These are phyloP conservation scores for Lycocerus yunnanus DNA, from an alignment of 2,888 invertebrate species.

Conservation along the genomic window DNA sequence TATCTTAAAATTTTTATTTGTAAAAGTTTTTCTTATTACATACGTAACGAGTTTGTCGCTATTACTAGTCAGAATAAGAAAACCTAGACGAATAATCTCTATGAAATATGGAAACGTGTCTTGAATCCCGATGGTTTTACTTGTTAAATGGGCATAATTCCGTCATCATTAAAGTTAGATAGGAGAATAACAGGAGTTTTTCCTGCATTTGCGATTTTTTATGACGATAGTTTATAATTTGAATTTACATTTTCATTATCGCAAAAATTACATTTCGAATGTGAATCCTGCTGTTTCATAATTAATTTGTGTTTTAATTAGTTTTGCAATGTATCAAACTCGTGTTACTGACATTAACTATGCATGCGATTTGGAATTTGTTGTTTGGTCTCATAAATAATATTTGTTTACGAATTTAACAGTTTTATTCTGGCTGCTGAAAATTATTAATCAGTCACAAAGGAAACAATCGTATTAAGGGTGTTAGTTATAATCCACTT, in stretches of 20 bases:
- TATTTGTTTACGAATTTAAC: background rate
- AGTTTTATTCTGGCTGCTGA: background rate
- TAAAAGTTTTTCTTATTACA: background rate
- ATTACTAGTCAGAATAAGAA: background rate
- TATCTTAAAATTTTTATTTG: background rate
- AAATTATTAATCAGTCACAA: constrained; percentile 23
- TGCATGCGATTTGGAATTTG: background rate
- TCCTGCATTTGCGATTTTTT: background rate
- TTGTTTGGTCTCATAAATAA: background rate
- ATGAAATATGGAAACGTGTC: constrained; percentile 15
- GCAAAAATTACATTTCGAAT: background rate
- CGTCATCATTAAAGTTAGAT: constrained; percentile 8
- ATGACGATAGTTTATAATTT: background rate
- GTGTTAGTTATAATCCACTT: constrained; percentile 29
- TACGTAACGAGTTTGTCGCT: background rate
- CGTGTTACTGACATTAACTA: background rate
- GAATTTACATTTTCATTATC: background rate
- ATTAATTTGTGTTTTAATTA: background rate
- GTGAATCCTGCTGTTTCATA: background rate
- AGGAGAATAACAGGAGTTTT: background rate
- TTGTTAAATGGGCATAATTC: constrained; percentile 9
- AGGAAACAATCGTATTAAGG: constrained; percentile 19
- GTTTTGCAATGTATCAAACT: background rate
- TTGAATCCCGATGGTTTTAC: constrained; percentile 14
- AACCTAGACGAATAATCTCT: background rate